Conservation (phyloP, 2,797 vertebrate species). For the Gobionotothen gibberifrons region DNA sequence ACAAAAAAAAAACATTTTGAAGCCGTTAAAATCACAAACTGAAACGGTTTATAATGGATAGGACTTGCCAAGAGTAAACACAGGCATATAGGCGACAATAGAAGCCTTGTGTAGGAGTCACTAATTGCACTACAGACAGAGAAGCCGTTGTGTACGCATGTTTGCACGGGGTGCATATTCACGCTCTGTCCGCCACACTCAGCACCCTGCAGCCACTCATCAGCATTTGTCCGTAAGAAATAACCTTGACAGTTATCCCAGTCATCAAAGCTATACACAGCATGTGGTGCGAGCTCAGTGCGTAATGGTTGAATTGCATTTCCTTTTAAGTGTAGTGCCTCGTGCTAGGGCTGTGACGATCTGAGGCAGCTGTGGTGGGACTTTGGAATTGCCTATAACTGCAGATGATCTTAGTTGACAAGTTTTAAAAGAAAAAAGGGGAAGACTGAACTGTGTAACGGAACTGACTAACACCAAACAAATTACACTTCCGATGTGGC, state of each 20-base stretch:
- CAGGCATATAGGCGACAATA: slow-evolving; percentile 35
- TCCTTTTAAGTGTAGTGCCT: slow-evolving; percentile 40
- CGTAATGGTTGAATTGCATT: slow-evolving; percentile 23
- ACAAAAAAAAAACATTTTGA: slow-evolving; percentile 34
- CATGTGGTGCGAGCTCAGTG: slow-evolving; percentile 24
- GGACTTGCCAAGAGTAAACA: slow-evolving; percentile 44
- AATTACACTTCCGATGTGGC: slow-evolving; percentile 30
- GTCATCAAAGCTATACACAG: slow-evolving; percentile 53
- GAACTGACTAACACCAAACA: slow-evolving; percentile 2
- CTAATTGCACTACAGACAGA: slow-evolving; percentile 58
- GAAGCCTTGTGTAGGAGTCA: slow-evolving; percentile 51
- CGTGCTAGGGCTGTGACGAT: slow-evolving; percentile 34
- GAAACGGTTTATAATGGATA: slow-evolving; percentile 20
- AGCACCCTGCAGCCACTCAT: slow-evolving; percentile 63
- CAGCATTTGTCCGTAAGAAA: slow-evolving; percentile 65
- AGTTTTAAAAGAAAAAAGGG: slow-evolving; percentile 56
- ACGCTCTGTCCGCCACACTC: slow-evolving; percentile 57
- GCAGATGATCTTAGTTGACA: slow-evolving; percentile 57
- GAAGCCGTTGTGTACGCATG: slow-evolving; percentile 67
- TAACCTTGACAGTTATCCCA: slow-evolving; percentile 74
- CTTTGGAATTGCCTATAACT: slow-evolving; percentile 39
- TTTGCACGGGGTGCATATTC: slow-evolving; percentile 62
- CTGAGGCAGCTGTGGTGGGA: slow-evolving; percentile 38
- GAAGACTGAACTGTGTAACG: slow-evolving; percentile 17
- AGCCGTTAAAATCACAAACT: slow-evolving; percentile 6